phyloP scores from a whole-genome alignment of 1,140 invertebrate species.

The Acromyrmex charruanus region DNA sequence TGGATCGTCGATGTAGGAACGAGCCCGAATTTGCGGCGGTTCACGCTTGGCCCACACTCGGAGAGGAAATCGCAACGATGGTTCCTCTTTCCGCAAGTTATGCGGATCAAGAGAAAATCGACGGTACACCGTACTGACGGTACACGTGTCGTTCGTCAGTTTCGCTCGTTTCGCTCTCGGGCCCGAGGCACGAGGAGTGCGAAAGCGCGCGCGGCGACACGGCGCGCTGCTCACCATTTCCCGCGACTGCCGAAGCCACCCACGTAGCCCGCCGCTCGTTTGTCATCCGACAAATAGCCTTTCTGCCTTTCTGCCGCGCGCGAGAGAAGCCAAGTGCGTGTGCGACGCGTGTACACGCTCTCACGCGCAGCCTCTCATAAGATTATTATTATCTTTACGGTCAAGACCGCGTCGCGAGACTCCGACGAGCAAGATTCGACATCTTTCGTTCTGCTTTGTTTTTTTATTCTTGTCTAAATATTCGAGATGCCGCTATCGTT shows the following conservation, averaged over 20 bases:
- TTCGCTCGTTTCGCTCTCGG: slow-evolving; percentile 68
- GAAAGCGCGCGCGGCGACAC: slow-evolving; percentile 83
- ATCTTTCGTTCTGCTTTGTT: not conserved
- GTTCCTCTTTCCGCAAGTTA: not conserved
- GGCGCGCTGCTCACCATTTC: slow-evolving; percentile 86
- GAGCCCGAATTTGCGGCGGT: slow-evolving; percentile 72
- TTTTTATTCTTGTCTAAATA: not conserved
- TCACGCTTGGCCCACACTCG: not conserved
- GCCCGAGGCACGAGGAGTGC: slow-evolving; percentile 78
- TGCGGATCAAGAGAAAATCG: slow-evolving; percentile 45
- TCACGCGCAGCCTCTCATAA: slow-evolving; percentile 43
- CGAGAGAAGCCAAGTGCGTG: slow-evolving; percentile 73
- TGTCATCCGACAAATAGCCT: slow-evolving; percentile 86
- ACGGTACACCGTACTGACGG: not conserved
- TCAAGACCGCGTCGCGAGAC: slow-evolving; percentile 17
- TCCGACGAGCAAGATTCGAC: not conserved
- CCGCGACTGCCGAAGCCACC: slow-evolving; percentile 85
- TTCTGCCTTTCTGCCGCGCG: slow-evolving; percentile 77
- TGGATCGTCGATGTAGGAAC: slow-evolving; percentile 69
- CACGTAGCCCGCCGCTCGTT: slow-evolving; percentile 86
- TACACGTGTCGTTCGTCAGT: slow-evolving; percentile 23
- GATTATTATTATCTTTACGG: slow-evolving; percentile 78
- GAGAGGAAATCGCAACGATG: slow-evolving; percentile 23
- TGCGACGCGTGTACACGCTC: slow-evolving; percentile 65
- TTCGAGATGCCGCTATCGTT: not conserved